Conservation (phyloP, 2,113 vertebrate species). For the Crotophaga sulcirostris region DNA sequence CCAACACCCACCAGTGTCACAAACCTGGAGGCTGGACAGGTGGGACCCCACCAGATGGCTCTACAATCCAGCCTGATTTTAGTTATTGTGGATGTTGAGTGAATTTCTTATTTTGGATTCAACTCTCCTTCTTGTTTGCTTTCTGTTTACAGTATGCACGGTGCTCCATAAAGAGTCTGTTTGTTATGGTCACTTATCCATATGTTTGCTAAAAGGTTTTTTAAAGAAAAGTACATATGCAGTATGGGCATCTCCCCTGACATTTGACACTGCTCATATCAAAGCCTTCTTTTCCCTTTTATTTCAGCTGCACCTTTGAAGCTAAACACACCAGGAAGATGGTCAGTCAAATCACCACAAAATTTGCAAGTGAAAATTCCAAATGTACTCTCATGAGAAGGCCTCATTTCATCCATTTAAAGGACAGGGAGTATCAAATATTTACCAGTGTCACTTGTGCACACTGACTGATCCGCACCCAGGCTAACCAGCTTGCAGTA, state of each 20-base stretch:
- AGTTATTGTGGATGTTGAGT: not conserved
- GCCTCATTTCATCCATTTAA: not conserved
- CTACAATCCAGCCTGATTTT: not conserved
- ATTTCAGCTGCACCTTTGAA: not conserved
- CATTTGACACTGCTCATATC: not conserved
- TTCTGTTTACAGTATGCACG: not conserved
- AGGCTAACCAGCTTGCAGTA: not conserved
- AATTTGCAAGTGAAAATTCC: not conserved
- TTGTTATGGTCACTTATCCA: not conserved
- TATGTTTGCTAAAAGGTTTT: not conserved
- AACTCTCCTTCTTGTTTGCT: not conserved
- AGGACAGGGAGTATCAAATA: not conserved
- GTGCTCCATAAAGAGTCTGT: not conserved
- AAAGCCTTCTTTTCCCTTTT: not conserved
- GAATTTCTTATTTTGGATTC: not conserved
- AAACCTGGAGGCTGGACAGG: rapidly evolving
- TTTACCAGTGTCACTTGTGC: not conserved
- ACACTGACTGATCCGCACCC: not conserved
- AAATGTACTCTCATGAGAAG: not conserved
- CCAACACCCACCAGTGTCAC: not conserved
- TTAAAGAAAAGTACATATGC: not conserved
- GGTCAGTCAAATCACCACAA: not conserved
- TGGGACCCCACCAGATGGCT: not conserved
- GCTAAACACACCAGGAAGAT: not conserved
- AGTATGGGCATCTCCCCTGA: not conserved